phyloP scores from a whole-genome alignment of 1,140 invertebrate genomes.

The Bombus superbus region DNA sequence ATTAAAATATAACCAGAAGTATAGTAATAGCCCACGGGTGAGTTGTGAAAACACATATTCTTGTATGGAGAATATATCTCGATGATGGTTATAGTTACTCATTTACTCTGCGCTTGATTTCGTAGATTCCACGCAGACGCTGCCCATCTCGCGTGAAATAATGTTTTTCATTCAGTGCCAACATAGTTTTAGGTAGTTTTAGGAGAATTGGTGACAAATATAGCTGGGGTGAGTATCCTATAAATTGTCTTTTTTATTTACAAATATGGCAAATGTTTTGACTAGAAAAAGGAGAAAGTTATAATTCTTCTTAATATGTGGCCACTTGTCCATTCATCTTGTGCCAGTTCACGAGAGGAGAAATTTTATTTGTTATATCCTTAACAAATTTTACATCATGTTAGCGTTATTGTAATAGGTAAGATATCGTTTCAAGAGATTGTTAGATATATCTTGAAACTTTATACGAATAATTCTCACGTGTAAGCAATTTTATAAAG shows the following conservation, averaged over 20 bases:
- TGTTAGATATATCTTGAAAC: no score
- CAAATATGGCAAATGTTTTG: not conserved
- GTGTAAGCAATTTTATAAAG: not conserved
- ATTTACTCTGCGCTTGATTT: not conserved
- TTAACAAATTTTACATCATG: not conserved
- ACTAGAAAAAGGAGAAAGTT: not conserved
- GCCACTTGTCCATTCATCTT: not conserved
- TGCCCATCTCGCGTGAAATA: not conserved
- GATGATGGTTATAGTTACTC: not conserved
- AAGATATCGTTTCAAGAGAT: not conserved
- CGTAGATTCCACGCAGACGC: not conserved
- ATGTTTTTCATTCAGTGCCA: not conserved
- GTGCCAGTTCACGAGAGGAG: not conserved
- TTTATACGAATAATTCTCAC: no score
- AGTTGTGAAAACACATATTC: not conserved
- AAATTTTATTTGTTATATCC: no score
- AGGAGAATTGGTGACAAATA: not conserved
- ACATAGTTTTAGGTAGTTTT: not conserved
- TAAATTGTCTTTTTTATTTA: not conserved
- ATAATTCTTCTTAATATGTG: not conserved
- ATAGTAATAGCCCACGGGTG: not conserved
- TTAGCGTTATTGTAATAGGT: not conserved
- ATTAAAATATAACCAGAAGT: slow-evolving; percentile 17
- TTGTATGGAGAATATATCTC: not conserved
- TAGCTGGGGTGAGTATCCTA: not conserved